Evolutionary conservation across 2,113 vertebrate species (phyloP).

Genomic region (Rynchops niger): DNA sequence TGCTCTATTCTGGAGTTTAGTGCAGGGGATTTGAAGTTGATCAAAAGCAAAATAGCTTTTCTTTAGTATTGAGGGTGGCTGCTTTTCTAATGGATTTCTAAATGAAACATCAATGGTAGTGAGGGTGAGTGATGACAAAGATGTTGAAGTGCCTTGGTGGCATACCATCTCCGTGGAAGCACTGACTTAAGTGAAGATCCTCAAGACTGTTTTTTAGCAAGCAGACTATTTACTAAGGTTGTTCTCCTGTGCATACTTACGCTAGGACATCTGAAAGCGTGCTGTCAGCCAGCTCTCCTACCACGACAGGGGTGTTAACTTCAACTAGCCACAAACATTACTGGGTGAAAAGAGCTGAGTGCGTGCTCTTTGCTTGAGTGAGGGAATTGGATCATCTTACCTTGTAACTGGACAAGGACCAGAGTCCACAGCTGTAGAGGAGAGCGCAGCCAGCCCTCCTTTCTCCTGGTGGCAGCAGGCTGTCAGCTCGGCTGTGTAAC

Average conservation of each 20-base stretch:
- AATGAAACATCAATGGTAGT: rapidly evolving
- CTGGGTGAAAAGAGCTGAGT: not conserved
- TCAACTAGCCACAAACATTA: not conserved
- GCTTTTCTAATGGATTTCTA: not conserved
- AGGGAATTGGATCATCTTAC: not conserved
- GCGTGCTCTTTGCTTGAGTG: not conserved
- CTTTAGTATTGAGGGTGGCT: not conserved
- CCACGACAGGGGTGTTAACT: not conserved
- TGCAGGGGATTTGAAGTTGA: not conserved
- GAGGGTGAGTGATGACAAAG: not conserved
- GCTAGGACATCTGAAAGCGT: not conserved
- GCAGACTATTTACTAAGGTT: not conserved
- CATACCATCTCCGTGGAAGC: not conserved
- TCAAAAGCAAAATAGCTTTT: not conserved
- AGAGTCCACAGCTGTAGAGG: not conserved
- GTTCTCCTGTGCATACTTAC: not conserved
- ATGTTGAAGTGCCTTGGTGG: not conserved
- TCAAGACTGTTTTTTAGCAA: not conserved
- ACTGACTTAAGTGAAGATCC: not conserved
- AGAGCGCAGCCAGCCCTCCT: too few species aligned
- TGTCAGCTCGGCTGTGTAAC: not conserved
- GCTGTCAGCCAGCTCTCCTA: not conserved
- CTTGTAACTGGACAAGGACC: not conserved
- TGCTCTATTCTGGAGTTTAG: not conserved
- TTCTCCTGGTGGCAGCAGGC: not conserved